Evolutionary conservation across 1,140 invertebrate species (phyloP).

Genomic region (Ylistrum balloti): DNA sequence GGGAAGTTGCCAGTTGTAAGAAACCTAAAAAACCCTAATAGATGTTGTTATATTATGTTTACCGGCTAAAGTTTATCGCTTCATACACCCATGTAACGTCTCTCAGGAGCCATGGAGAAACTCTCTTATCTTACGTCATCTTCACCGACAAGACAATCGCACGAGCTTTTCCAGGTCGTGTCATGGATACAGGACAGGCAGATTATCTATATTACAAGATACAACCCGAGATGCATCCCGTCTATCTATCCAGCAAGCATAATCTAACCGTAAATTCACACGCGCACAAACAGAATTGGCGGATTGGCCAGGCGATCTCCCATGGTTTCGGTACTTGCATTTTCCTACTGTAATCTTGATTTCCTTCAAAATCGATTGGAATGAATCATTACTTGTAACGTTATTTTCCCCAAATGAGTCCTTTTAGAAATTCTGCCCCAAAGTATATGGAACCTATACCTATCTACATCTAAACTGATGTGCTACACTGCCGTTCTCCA

Average conservation of each 20-base stretch:
- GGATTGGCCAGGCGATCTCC: not conserved
- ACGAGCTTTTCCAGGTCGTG: not conserved
- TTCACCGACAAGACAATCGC: not conserved
- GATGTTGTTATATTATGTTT: not conserved
- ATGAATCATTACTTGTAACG: slow-evolving; percentile 18
- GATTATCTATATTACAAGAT: slow-evolving; percentile 22
- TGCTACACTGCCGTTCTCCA: not conserved
- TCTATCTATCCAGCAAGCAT: slow-evolving; percentile 13
- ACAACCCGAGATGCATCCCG: not conserved
- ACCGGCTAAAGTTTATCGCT: not conserved
- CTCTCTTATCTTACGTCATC: not conserved
- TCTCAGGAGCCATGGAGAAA: not conserved
- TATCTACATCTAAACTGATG: slow-evolving; percentile 11
- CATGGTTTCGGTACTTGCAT: slow-evolving; percentile 16
- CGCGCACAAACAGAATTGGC: slow-evolving; percentile 31
- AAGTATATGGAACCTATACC: slow-evolving; percentile 24
- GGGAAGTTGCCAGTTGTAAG: not conserved
- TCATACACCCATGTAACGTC: not conserved
- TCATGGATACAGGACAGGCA: slow-evolving; percentile 7
- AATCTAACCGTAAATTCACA: slow-evolving; percentile 15
- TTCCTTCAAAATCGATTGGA: not conserved
- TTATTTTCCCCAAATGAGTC: not conserved
- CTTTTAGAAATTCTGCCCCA: slow-evolving; percentile 9
- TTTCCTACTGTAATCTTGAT: slow-evolving; percentile 38
- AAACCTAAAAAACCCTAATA: not conserved